A percentile compares a stretch with the other conserved stretches of the same genome.
Evolutionary conservation across 2,888 invertebrate genomes (phyloP).

Genomic region (Athripsodes cinereus): DNA sequence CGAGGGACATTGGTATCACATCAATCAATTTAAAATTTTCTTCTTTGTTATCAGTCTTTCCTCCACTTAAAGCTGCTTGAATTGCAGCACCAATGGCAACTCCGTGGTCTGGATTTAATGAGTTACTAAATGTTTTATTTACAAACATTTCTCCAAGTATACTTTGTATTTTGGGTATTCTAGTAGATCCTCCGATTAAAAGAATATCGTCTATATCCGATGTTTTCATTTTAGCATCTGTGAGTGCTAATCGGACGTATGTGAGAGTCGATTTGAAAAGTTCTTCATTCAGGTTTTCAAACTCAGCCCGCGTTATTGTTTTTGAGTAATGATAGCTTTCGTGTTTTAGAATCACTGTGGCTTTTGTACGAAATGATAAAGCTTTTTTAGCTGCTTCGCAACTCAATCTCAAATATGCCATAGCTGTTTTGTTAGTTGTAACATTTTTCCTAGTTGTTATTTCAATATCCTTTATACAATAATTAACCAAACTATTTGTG

Average conservation of each 20-base stretch:
- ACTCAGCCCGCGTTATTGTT: constrained; percentile 95
- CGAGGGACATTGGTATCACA: constrained; percentile 97
- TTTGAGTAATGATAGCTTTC: constrained; percentile 99
- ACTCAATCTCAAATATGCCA: constrained; percentile 89
- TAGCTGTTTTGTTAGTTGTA: constrained; percentile 84
- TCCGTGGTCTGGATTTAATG: constrained; percentile 98
- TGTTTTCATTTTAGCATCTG: constrained; percentile 99
- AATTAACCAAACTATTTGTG: constrained; percentile 97
- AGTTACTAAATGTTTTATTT: constrained; percentile 96
- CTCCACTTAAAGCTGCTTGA: constrained; percentile 84
- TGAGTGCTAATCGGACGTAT: constrained; percentile 87
- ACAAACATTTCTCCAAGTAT: constrained; percentile 92
- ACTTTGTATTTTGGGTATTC: constrained; percentile 97
- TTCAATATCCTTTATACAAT: constrained; percentile 94
- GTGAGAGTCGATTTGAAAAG: constrained; percentile 87
- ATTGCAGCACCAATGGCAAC: constrained; percentile 98
- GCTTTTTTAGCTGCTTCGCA: constrained; percentile 96
- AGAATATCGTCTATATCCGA: constrained; percentile 98
- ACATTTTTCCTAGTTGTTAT: constrained; percentile 98
- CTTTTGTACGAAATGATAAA: constrained; percentile 90
- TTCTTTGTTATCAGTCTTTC: constrained; percentile 81
- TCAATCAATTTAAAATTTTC: constrained; percentile 76
- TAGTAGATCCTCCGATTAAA: constrained; percentile 96
- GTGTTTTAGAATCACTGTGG: constrained; percentile 96
- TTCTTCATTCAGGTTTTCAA: constrained; percentile 96